Percentiles rank a stretch among this genome's conserved stretches.
These are phyloP conservation scores for Atrina japonica DNA, from an alignment of 2,888 invertebrate species.

Conservation along the genomic window DNA sequence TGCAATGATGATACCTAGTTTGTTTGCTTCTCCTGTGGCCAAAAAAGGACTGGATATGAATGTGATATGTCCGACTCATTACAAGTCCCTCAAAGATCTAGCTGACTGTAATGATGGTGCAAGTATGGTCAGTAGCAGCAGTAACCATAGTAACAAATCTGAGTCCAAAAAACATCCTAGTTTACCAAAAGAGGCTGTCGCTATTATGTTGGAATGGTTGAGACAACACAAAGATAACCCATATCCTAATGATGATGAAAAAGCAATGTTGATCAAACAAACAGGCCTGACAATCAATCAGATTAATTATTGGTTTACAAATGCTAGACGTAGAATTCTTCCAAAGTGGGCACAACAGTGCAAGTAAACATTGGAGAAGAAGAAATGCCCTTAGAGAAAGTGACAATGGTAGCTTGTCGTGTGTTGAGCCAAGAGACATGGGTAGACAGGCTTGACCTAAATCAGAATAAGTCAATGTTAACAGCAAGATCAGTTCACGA, in stretches of 20 bases:
- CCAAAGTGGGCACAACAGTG: constrained; percentile 79
- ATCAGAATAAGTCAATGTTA: too few species aligned
- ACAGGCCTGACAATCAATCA: constrained; percentile 80
- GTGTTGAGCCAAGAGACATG: too few species aligned
- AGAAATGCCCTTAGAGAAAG: neutral
- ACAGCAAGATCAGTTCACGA: too few species aligned
- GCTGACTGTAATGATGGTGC: constrained; percentile 64
- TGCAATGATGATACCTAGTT: constrained; percentile 52
- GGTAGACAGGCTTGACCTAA: too few species aligned
- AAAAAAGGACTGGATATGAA: constrained; percentile 61
- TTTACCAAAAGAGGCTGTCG: constrained; percentile 79
- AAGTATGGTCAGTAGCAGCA: constrained; percentile 62
- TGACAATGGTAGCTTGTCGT: too few species aligned
- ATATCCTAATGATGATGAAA: constrained; percentile 80
- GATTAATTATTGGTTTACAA: constrained; percentile 81
- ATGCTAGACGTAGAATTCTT: constrained; percentile 79
- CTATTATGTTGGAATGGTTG: constrained; percentile 80
- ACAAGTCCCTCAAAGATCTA: constrained; percentile 66
- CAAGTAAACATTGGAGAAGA: constrained; percentile 50
- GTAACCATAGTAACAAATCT: constrained; percentile 66
- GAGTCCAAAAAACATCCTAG: constrained; percentile 78
- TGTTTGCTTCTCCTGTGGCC: constrained; percentile 59
- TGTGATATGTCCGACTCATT: constrained; percentile 60
- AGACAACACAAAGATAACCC: constrained; percentile 80
- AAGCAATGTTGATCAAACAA: constrained; percentile 79